phyloP scores from a whole-genome alignment of 2,113 vertebrate genomes.

The Pyrgilauda ruficollis region DNA sequence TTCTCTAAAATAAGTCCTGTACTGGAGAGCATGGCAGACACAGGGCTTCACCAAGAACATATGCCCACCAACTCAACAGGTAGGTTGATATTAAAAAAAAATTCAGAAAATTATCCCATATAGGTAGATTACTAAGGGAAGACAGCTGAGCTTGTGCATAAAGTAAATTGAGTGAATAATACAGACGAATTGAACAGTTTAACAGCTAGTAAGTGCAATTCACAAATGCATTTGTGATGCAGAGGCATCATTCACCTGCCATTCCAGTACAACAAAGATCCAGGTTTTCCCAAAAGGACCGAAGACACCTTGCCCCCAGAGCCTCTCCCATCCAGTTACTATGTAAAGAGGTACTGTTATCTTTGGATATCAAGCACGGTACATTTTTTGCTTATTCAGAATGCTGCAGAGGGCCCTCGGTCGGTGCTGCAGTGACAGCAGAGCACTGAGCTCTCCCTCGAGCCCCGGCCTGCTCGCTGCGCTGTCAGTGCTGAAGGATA shows the following conservation, averaged over 20 bases:
- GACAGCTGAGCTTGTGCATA: background rate
- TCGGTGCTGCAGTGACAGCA: accelerated
- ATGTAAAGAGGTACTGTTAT: background rate
- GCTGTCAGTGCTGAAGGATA: accelerated
- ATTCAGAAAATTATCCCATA: background rate
- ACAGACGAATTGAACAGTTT: background rate
- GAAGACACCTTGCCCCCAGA: background rate
- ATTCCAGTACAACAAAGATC: background rate
- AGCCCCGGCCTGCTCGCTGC: background rate
- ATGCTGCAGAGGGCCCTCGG: accelerated
- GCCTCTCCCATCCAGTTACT: background rate
- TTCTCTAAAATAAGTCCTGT: background rate
- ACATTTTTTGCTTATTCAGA: background rate
- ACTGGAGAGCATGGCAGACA: background rate
- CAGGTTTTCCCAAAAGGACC: background rate
- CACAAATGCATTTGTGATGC: background rate
- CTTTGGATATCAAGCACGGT: background rate
- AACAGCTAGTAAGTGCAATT: background rate
- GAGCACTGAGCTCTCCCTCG: accelerated
- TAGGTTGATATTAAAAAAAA: background rate
- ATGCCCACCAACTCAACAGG: accelerated
- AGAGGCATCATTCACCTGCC: background rate
- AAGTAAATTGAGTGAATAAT: background rate
- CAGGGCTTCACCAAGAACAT: background rate
- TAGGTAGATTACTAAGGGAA: background rate